Percentiles rank a stretch among this genome's conserved stretches.
These are phyloP conservation scores for Aplocera efformata DNA, from an alignment of 2,888 invertebrate species.

Conservation along the genomic window DNA sequence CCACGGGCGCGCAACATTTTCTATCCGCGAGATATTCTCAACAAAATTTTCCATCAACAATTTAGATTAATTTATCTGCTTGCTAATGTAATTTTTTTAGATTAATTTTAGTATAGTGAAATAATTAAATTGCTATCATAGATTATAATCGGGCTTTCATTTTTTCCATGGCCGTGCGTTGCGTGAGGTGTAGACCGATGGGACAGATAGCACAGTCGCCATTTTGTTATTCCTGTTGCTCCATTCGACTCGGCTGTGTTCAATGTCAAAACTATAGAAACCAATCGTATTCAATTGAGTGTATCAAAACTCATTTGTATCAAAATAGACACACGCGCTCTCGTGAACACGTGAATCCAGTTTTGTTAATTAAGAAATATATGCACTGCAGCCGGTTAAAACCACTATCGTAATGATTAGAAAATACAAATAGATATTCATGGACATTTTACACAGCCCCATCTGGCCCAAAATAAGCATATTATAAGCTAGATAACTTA, in stretches of 20 bases:
- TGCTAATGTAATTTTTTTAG: slow-evolving; percentile 3
- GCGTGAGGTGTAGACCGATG: slow-evolving; percentile 49
- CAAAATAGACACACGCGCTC: slow-evolving; percentile 10
- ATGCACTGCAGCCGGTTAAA: no score
- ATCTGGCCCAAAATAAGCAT: no score
- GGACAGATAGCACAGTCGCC: slow-evolving; percentile 49
- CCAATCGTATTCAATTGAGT: slow-evolving; percentile 28
- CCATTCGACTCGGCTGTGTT: slow-evolving; percentile 36
- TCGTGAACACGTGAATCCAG: not conserved
- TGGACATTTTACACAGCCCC: no score
- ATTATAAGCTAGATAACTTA: no score
- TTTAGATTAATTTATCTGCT: no score
- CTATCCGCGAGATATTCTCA: slow-evolving; percentile 26
- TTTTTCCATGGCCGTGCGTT: slow-evolving; percentile 52
- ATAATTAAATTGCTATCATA: slow-evolving; percentile 51
- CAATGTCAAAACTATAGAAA: slow-evolving; percentile 31
- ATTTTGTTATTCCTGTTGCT: slow-evolving; percentile 36
- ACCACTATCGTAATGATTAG: no score
- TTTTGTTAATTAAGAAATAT: not conserved
- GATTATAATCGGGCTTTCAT: slow-evolving; percentile 54
- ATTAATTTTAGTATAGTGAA: slow-evolving; percentile 21
- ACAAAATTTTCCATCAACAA: no score
- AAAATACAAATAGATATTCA: no score
- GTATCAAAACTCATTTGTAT: slow-evolving; percentile 26
- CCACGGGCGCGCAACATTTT: slow-evolving; percentile 68